Base-by-base conservation (phyloP, 1,140 invertebrate species). In the Drosophila auraria region DNA sequence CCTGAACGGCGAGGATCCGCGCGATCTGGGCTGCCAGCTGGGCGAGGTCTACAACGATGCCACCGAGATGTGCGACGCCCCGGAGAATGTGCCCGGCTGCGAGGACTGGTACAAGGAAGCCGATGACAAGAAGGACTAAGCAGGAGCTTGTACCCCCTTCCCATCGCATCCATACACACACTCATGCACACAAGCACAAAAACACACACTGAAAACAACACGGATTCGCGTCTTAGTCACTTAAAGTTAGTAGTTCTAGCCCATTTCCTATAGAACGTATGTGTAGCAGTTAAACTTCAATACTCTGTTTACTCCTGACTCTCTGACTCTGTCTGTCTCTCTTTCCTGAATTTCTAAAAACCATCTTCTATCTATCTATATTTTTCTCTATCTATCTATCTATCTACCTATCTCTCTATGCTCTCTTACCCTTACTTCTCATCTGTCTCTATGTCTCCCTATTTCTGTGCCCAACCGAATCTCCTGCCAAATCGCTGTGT, bases 41-140 rank as follows among this genome's bases (percentile, higher is more conserved):
- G 97, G 97, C 42, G 96, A 97, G 79, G 97, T 97, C 15, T 98
- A 97, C 94, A 98, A 97, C 91, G 96, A 97, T 69, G 95, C 96
- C 58, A 94, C 94, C 7, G 96, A 97, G 91, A 96, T 95, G 86
- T 98, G 97, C 92, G 97, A 97, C 82, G 95, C 95, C 5, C 97
- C 97, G 30, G 97, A 98, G 92, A 97, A 98, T 87, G 97, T 98
- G 56, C 94, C 95, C 68, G 97, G 97, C 95, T 98, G 97, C 91
- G 96, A 97, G 95, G 96, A 97, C 87, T 97, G 97, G 97, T 97
- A 96, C 94, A 97, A 97, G 93, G 96, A 97, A 66, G 70, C 92
- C 11, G 94, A 95, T 76, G 94, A 95, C 36, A 91, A 92, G 66
- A 92, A 91, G 58, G 59, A 87, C 27, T 92, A 93, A 82, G 54